A percentile compares a stretch with the other conserved stretches of the same genome.
phyloP scores from a whole-genome alignment of 2,113 vertebrate species.

The Zingel zingel region DNA sequence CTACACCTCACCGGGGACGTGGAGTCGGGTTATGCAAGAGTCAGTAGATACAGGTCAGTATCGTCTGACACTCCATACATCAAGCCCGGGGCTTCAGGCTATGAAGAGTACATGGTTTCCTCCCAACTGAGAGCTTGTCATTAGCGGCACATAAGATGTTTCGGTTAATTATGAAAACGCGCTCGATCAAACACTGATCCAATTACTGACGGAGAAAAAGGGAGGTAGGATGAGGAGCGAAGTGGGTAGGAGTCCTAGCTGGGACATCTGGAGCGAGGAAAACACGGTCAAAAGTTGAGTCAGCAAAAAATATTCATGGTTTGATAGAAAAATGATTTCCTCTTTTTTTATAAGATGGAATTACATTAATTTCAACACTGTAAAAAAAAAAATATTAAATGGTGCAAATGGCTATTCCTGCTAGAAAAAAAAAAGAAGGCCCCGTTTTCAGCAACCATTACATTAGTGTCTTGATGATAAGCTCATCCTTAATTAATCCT shows the following conservation, averaged over 20 bases:
- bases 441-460: neutral
- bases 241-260: neutral
- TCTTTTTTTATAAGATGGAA: neutral
- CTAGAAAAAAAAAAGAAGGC: too few relatives aligned
- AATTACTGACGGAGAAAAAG: constrained; percentile 11
- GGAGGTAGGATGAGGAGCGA: neutral
- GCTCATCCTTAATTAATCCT: neutral
- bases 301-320: neutral
- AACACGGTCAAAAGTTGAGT: neutral
- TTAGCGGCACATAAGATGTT: constrained; percentile 58
- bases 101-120: constrained; percentile 24
- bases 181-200: constrained; percentile 11
- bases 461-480: neutral
- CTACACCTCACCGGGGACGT: neutral
- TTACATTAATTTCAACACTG: neutral
- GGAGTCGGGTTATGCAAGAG: constrained; percentile 33
- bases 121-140: constrained; percentile 37
- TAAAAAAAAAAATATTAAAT: neutral
- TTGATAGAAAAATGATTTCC: neutral
- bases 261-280: neutral
- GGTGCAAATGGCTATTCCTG: too few relatives aligned
- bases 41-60: constrained; percentile 46
- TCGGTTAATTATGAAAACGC: constrained; percentile 40
- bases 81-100: constrained; percentile 22
- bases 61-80: constrained; percentile 29